phyloP scores from a whole-genome alignment of 2,888 invertebrate species.

The Cacoxenus indagator region DNA sequence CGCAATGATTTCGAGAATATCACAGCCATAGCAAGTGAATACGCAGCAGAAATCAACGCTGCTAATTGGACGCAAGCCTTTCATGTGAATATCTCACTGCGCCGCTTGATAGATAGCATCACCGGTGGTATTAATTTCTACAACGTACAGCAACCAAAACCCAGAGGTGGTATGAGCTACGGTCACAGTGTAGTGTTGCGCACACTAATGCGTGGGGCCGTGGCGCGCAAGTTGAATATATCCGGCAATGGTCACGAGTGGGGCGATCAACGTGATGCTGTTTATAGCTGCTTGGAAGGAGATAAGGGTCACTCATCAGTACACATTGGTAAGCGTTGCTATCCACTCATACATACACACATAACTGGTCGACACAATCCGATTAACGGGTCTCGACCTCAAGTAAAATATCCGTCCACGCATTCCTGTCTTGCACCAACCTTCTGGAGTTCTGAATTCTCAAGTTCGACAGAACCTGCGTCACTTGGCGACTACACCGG shows the following conservation, averaged over 20 bases:
- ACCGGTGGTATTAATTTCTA: constrained; percentile 70
- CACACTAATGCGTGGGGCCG: constrained; percentile 79
- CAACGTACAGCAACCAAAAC: constrained; percentile 74
- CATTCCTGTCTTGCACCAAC: too few relatives aligned
- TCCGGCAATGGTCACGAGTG: constrained; percentile 75
- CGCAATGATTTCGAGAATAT: constrained; percentile 72
- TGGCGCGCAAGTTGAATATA: constrained; percentile 77
- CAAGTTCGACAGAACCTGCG: too few relatives aligned
- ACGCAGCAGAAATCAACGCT: constrained; percentile 69
- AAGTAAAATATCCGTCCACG: too few relatives aligned
- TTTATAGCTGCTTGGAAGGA: not conserved
- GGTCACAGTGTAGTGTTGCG: constrained; percentile 66
- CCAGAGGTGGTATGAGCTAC: constrained; percentile 71
- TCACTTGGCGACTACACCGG: too few relatives aligned
- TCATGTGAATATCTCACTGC: constrained; percentile 53
- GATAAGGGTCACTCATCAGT: not conserved
- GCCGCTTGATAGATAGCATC: constrained; percentile 35
- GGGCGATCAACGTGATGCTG: constrained; percentile 72
- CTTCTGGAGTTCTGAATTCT: too few relatives aligned
- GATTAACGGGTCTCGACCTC: too few relatives aligned
- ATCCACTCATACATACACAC: too few relatives aligned
- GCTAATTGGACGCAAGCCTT: constrained; percentile 76
- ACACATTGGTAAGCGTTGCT: not conserved
- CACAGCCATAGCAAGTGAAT: constrained; percentile 61
- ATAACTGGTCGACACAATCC: too few relatives aligned